phyloP scores from a whole-genome alignment of 2,797 vertebrate genomes.

The Oreochromis grahami region DNA sequence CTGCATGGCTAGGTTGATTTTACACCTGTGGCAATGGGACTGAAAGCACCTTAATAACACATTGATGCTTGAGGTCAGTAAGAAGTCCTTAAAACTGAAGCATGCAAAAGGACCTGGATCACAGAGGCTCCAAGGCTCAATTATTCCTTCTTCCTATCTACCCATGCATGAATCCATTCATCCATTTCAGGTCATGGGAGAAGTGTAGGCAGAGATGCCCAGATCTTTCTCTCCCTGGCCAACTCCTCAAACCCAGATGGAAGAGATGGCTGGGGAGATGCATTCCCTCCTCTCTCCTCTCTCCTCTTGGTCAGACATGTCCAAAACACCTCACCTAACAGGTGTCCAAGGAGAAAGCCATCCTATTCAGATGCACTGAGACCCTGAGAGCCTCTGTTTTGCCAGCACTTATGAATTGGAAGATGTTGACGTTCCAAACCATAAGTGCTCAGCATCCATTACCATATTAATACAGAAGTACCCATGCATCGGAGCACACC shows the following conservation, averaged over 20 bases:
- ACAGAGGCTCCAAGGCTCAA: neutral
- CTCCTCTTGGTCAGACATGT: neutral
- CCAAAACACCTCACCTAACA: neutral
- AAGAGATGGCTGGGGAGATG: neutral
- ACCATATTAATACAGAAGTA: neutral
- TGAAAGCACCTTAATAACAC: neutral
- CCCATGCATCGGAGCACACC: neutral
- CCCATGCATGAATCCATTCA: neutral
- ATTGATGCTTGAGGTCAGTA: neutral
- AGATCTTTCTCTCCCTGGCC: neutral
- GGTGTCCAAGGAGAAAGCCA: neutral
- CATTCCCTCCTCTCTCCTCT: neutral
- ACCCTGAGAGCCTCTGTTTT: neutral
- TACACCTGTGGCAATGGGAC: neutral
- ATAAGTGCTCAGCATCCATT: neutral
- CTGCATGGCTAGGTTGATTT: neutral
- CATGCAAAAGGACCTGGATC: neutral
- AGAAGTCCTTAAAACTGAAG: neutral
- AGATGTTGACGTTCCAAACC: rapidly evolving
- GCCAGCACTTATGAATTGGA: neutral
- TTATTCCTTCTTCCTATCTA: neutral
- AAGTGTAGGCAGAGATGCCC: neutral
- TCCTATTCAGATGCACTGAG: neutral
- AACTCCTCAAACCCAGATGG: neutral
- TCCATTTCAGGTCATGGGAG: neutral